A percentile compares a stretch with the other conserved stretches of the same genome.
Conservation (phyloP, 1,140 invertebrate genomes). For the Trachymyrmex septentrionalis region DNA sequence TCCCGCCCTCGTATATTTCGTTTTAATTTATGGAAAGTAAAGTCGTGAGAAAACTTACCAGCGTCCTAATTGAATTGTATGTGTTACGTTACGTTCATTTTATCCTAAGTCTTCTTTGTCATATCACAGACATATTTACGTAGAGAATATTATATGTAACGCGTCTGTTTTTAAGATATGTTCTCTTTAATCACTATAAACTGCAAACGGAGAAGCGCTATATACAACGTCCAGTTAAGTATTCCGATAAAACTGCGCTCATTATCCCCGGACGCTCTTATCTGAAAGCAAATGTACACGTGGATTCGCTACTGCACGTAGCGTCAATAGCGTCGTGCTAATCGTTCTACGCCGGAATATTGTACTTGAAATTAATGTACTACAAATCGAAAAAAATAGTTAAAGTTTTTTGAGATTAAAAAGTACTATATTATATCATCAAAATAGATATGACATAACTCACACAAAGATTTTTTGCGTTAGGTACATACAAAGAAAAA, state of each 20-base stretch:
- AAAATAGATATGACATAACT: not conserved
- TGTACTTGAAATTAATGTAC: constrained; percentile 32
- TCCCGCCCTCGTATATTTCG: constrained; percentile 4
- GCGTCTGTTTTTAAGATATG: constrained; percentile 19
- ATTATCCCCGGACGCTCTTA: constrained; percentile 52
- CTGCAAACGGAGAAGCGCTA: constrained; percentile 15
- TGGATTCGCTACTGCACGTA: constrained; percentile 34
- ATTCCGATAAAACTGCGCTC: constrained; percentile 48
- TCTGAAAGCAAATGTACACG: constrained; percentile 59
- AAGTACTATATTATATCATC: not conserved
- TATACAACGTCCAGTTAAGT: constrained; percentile 45
- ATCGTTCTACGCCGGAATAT: constrained; percentile 28
- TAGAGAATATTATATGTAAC: not conserved
- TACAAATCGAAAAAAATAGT: constrained; percentile 13
- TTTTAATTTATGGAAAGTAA: not conserved
- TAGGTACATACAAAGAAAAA: not conserved
- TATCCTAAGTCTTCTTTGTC: not conserved
- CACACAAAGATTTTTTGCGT: not conserved
- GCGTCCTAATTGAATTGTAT: not conserved
- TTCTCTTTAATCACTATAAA: constrained; percentile 26
- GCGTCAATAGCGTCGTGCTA: constrained; percentile 30
- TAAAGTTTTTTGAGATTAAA: not conserved
- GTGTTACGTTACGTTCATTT: not conserved
- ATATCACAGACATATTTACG: constrained; percentile 1
- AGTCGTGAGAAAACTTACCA: constrained; percentile 26